Conservation (phyloP, 2,797 vertebrate species). For the Sebastes nivosus region DNA sequence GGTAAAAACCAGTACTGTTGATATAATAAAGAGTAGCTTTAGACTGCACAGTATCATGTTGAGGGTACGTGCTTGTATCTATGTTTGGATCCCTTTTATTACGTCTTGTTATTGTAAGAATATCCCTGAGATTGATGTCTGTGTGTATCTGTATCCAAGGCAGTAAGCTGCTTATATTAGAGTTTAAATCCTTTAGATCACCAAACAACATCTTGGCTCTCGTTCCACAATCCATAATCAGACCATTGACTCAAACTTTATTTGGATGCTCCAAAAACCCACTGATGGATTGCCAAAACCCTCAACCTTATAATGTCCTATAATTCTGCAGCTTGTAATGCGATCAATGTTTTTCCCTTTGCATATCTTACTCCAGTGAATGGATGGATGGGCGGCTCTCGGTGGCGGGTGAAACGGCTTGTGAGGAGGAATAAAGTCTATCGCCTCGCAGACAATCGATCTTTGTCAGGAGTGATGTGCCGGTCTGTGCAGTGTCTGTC, state of each 20-base stretch:
- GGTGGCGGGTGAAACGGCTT: slow-evolving; percentile 9
- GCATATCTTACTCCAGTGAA: slow-evolving; percentile 25
- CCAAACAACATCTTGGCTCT: slow-evolving; percentile 42
- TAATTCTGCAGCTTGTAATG: slow-evolving; percentile 41
- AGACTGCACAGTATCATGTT: background rate
- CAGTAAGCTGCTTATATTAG: slow-evolving; percentile 63
- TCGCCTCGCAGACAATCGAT: slow-evolving; percentile 46
- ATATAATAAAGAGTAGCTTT: slow-evolving; percentile 12
- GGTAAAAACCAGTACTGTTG: background rate
- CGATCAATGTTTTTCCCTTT: slow-evolving; percentile 25
- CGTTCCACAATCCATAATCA: slow-evolving; percentile 22
- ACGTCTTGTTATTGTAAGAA: slow-evolving; percentile 42
- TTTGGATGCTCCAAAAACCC: slow-evolving; percentile 17
- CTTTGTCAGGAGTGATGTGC: slow-evolving; percentile 54
- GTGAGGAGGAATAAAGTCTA: slow-evolving; percentile 43
- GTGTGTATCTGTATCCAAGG: slow-evolving; percentile 20
- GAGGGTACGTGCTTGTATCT: background rate
- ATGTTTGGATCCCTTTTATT: slow-evolving; percentile 17
- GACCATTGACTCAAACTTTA: slow-evolving; percentile 41
- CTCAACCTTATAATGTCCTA: slow-evolving; percentile 29
- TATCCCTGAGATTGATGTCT: slow-evolving; percentile 35
- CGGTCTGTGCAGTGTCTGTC: slow-evolving; percentile 28
- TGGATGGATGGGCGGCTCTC: slow-evolving; percentile 25
- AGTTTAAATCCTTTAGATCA: slow-evolving; percentile 56
- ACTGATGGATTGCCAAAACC: slow-evolving; percentile 36